Evolutionary conservation across 2,113 vertebrate species (phyloP).

Genomic region (Calidris pugnax): DNA sequence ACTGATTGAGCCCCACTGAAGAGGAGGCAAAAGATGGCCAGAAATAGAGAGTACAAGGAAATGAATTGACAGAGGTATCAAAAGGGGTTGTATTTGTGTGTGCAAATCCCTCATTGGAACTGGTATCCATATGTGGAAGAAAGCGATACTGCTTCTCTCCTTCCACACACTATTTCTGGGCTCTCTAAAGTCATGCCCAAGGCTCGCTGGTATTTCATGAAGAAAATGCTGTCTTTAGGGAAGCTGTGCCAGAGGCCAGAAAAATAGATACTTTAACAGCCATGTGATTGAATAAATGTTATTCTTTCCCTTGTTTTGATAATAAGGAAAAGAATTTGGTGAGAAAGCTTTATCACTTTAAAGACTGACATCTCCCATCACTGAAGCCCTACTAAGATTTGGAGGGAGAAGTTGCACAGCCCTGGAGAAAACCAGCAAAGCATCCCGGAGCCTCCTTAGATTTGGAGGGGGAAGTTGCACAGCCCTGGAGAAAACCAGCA

Average conservation of each 20-base stretch:
- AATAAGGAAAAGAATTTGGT: background rate
- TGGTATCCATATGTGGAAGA: background rate
- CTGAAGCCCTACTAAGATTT: accelerated
- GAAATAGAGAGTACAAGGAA: background rate
- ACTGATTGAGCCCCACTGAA: background rate
- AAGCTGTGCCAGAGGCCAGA: background rate
- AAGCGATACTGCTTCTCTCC: background rate
- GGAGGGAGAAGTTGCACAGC: background rate
- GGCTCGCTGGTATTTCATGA: background rate
- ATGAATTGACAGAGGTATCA: background rate
- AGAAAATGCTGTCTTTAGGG: background rate
- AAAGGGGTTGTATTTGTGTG: background rate
- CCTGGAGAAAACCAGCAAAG: background rate
- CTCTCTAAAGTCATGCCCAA: background rate
- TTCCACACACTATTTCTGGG: conserved; percentile 8
- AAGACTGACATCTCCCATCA: background rate
- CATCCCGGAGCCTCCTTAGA: too few species aligned
- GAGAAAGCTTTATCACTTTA: background rate
- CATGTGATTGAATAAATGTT: background rate
- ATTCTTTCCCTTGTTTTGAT: background rate
- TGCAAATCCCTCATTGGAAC: background rate
- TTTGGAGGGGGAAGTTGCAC: background rate
- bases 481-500: background rate
- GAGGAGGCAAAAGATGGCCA: background rate
- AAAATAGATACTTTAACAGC: background rate